phyloP scores from a whole-genome alignment of 2,797 vertebrate genomes.

The Lepilemur septentrionalis region DNA sequence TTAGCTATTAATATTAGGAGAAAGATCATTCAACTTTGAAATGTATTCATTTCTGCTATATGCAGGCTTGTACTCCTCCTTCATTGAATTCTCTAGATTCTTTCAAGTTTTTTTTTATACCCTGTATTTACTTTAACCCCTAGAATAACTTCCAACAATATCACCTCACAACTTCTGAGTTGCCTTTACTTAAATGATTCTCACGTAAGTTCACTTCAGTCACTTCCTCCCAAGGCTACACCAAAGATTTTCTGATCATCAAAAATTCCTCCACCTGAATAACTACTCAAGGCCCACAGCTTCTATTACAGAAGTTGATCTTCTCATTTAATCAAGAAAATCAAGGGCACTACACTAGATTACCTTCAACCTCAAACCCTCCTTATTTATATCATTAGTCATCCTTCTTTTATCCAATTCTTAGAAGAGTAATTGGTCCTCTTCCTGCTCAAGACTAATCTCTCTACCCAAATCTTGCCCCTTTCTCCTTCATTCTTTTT shows the following conservation, averaged over 20 bases:
- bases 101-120: not conserved
- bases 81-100: not conserved
- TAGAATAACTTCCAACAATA: not conserved
- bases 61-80: not conserved
- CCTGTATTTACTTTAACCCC: not conserved
- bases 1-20: not conserved
- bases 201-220: not conserved
- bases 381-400: not conserved
- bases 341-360: not conserved
- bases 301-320: not conserved
- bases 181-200: not conserved
- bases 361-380: not conserved
- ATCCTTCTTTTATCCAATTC: not conserved
- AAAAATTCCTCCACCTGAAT: not conserved
- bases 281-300: not conserved
- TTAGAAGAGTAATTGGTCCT: not conserved
- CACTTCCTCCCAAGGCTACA: not conserved
- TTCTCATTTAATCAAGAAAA: not conserved
- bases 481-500: not conserved
- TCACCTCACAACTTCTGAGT: not conserved
- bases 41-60: not conserved
- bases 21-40: not conserved
- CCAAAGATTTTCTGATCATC: not conserved
- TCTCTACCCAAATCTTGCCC: not conserved
- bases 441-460: not conserved